phyloP scores from a whole-genome alignment of 2,797 vertebrate genomes.

The Gymnoscopelus braueri region DNA sequence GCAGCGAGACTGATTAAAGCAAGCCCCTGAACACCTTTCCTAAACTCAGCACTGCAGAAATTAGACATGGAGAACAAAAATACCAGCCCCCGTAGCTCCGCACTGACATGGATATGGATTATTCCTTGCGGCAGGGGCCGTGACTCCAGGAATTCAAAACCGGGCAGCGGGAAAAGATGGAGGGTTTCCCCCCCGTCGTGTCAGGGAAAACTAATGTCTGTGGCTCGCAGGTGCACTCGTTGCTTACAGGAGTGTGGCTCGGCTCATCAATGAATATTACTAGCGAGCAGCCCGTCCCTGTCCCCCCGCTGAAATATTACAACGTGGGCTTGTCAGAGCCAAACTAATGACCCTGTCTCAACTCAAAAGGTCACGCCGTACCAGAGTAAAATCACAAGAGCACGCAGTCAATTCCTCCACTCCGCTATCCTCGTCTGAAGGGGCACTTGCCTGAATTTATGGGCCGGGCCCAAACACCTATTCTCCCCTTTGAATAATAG shows the following conservation, averaged over 20 bases:
- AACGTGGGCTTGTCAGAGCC: constrained; percentile 60
- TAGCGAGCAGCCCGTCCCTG: constrained; percentile 45
- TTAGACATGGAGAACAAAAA: too few species aligned
- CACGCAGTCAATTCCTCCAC: constrained; percentile 63
- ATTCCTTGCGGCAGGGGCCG: constrained; percentile 1
- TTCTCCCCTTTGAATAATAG: constrained; percentile 71
- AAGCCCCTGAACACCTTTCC: too few species aligned
- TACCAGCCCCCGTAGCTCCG: background rate
- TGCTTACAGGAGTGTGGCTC: constrained; percentile 39
- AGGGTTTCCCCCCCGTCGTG: constrained; percentile 19
- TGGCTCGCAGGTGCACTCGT: constrained; percentile 50
- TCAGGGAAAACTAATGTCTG: constrained; percentile 58
- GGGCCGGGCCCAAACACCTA: constrained; percentile 55
- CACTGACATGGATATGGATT: constrained; percentile 9
- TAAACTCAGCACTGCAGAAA: too few species aligned
- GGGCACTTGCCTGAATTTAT: constrained; percentile 77
- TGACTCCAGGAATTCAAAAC: constrained; percentile 30
- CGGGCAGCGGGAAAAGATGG: constrained; percentile 7
- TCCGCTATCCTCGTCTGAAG: constrained; percentile 29
- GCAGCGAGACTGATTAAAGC: too few species aligned
- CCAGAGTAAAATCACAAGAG: constrained; percentile 65
- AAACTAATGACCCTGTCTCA: constrained; percentile 77
- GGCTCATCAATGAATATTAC: constrained; percentile 63
- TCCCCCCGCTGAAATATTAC: constrained; percentile 67
- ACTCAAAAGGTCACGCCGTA: constrained; percentile 75